Base-by-base conservation (phyloP, 2,888 invertebrate species). In the Oasisia sp. region DNA sequence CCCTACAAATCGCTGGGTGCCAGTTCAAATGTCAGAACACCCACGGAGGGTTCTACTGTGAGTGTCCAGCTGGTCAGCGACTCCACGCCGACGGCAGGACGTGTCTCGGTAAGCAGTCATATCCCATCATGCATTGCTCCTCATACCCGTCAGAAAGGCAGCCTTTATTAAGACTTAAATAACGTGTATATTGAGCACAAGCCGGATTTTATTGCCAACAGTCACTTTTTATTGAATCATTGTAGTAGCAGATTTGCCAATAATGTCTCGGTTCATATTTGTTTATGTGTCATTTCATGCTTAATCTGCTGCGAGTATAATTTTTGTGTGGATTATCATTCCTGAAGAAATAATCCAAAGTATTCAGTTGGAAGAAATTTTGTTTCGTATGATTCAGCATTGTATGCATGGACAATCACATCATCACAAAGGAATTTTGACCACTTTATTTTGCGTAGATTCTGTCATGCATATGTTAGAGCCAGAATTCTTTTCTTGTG, bases 1-100 rank as follows among this genome's bases (percentile, higher is more conserved):
- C 97, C 58, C 97, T 95, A 93, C 94, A 95, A 93, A 95, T 96
- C 94, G 95, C 98, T 89, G 98, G 98, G 94, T 98, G 98, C 92
- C 98, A 98, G 93, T 98, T 98, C 27, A 97, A 97, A 91, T 98
- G 98, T 95, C 97, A 97, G 93, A 98, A 98, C 96, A 97, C 98
- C 27, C 97, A 98, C 92, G 98, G 98, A 89, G 98, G 98, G 0
- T 98, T 98, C 94, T 97, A 97, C 44, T 98, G 98, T 96, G 97
- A 98, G 92, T 98, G 98, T 95, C 98, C 98, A 0, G 96, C 97
- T 90, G 98, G 98, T 14, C 94, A 95, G 91, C 93, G 94, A 32
- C 93, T 96, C 32, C 95, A 95, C 92, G 94, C 94, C 27, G 96
- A 96, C 92, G 97, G 97, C 4, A 97, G 98, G 94, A 97, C 98